phyloP scores from a whole-genome alignment of 2,113 vertebrate species.

The Cebidichthys violaceus region DNA sequence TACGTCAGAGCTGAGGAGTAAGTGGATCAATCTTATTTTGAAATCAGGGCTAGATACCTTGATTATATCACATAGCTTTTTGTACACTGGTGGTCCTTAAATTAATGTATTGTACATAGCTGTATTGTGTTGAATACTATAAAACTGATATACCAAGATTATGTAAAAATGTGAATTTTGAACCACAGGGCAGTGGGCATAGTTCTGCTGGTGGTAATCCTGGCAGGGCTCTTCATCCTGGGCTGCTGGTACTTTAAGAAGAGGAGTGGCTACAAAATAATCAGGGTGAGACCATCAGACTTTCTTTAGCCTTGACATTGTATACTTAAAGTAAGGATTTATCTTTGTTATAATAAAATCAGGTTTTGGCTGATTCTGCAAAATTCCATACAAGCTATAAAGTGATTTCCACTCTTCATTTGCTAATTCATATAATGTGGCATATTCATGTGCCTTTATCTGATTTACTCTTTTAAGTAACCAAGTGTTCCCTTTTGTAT shows the following conservation, averaged over 20 bases:
- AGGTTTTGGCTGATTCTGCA: background rate
- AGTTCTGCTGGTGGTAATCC: conserved; percentile 87
- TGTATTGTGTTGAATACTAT: background rate
- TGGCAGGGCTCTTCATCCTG: conserved; percentile 88
- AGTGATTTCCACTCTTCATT: background rate
- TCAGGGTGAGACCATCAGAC: conserved; percentile 83
- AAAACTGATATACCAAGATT: background rate
- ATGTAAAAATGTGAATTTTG: conserved; percentile 25
- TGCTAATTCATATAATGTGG: background rate
- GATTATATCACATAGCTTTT: background rate
- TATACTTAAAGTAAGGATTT: background rate
- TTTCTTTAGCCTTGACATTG: background rate
- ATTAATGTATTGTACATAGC: background rate
- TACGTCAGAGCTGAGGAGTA: conserved; percentile 84
- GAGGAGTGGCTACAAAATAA: conserved; percentile 89
- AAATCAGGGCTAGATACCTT: background rate
- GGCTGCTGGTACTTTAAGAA: conserved; percentile 94
- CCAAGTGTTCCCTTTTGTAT: background rate
- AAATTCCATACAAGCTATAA: background rate
- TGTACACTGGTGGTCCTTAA: background rate
- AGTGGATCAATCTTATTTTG: conserved; percentile 26
- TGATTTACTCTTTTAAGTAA: conserved; percentile 3
- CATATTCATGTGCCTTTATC: no score
- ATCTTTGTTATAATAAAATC: background rate
- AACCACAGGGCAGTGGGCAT: conserved; percentile 89